Base-by-base conservation (phyloP, 2,797 vertebrate genomes). In the Siniperca undulata region DNA sequence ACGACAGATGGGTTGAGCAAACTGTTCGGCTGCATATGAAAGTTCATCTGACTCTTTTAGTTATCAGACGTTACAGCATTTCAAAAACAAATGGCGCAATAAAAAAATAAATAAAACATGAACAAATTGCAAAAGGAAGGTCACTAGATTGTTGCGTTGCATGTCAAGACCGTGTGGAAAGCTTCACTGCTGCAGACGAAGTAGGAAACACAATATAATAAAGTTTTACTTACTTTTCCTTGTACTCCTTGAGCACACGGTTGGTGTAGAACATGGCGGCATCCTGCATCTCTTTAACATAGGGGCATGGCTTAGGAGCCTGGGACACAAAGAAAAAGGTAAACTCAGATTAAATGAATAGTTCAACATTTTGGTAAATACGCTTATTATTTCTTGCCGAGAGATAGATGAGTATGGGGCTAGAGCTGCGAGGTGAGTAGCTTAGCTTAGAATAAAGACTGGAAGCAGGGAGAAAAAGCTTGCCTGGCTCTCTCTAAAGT, bases 201-300 rank as follows among this genome's bases (percentile, higher is more conserved):
- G 17, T 22, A 24, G 38, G 30, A 59, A 65, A 52, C 48, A 5
- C 53, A 40, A 70, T 24, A 8, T 8, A 30, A 38, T 1, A 0
- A 61, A 3, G 30, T 17, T 38, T 56, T 1, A 74, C 94, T 82
- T 67, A 96, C 99, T 97, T 97, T 64, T 99, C 98, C 95, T 97
- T 99, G 95, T 94, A 99, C 36, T 99, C 98, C 95, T 99, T 99
- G 75, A 99, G 97, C 83, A 99, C 97, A 73, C 99, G 93, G 90
- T 99, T 99, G 94, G 97, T 98, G 88, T 99, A 99, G 93, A 99
- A 99, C 96, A 94, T 97, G 94, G 97, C 98, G 4, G 98, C 97
- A 42, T 99, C 98, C 22, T 95, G 97, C 97, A 99, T 97, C 87
- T 99, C 99, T 92, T 99, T 99, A 64, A 99, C 97, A 0, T 93